A percentile compares a stretch with the other conserved stretches of the same genome.
phyloP scores from a whole-genome alignment of 2,113 vertebrate genomes.

The Syrrhaptes paradoxus region DNA sequence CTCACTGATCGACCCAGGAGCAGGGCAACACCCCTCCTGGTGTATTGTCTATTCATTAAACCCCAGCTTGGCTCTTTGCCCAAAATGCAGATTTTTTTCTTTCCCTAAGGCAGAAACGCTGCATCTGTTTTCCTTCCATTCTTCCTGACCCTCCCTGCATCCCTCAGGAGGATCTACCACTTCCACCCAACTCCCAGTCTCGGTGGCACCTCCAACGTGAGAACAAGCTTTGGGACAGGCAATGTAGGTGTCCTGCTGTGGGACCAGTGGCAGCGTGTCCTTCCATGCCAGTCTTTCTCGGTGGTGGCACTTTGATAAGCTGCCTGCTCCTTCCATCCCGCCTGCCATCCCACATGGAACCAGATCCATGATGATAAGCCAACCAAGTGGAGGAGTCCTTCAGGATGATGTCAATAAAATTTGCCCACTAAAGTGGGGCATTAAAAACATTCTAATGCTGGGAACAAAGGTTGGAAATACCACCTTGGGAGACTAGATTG shows the following conservation, averaged over 20 bases:
- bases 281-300: neutral
- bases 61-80: neutral
- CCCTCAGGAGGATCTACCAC: accelerated
- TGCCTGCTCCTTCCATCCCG: neutral
- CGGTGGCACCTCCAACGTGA: neutral
- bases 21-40: neutral
- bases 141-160: neutral
- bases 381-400: neutral
- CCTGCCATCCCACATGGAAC: neutral
- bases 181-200: neutral
- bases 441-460: neutral
- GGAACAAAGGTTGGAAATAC: neutral
- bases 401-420: constrained; percentile 32
- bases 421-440: neutral
- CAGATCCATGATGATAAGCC: neutral
- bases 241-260: neutral
- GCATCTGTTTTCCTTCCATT: neutral
- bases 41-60: neutral
- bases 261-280: neutral
- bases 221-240: neutral
- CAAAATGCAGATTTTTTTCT: neutral
- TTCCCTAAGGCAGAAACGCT: neutral
- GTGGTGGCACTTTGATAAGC: neutral
- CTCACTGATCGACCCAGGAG: neutral
- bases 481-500: neutral